phyloP scores from a whole-genome alignment of 2,113 vertebrate species.

The Cervus canadensis region DNA sequence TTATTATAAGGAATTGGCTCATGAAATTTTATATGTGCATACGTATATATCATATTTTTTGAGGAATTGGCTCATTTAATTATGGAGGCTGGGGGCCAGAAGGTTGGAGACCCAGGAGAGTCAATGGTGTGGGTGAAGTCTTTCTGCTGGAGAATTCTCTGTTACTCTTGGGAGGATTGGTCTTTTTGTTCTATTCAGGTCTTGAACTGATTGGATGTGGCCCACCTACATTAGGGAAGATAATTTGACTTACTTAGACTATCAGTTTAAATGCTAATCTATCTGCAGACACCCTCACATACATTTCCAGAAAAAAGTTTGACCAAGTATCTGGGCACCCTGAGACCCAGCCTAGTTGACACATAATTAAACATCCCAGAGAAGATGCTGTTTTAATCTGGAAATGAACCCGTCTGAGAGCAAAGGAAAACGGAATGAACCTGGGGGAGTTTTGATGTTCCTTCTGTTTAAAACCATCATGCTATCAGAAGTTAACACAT shows the following conservation, averaged over 20 bases:
- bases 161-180: not conserved
- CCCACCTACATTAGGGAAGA: not conserved
- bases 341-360: not conserved
- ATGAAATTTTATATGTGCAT: not conserved
- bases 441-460: not conserved
- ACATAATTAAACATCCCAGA: not conserved
- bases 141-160: not conserved
- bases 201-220: not conserved
- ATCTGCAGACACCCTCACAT: not conserved
- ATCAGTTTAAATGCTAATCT: not conserved
- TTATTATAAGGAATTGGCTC: not conserved
- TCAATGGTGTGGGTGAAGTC: not conserved
- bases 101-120: not conserved
- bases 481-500: not conserved
- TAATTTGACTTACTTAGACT: not conserved
- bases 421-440: not conserved
- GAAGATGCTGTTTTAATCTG: not conserved
- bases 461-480: not conserved
- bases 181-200: not conserved
- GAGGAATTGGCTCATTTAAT: not conserved
- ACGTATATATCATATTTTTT: not conserved
- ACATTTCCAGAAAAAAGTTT: not conserved
- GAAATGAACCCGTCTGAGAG: not conserved
- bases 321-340: not conserved
- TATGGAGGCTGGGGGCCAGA: not conserved